phyloP scores from a whole-genome alignment of 2,113 vertebrate genomes.

The Hemicordylus capensis region DNA sequence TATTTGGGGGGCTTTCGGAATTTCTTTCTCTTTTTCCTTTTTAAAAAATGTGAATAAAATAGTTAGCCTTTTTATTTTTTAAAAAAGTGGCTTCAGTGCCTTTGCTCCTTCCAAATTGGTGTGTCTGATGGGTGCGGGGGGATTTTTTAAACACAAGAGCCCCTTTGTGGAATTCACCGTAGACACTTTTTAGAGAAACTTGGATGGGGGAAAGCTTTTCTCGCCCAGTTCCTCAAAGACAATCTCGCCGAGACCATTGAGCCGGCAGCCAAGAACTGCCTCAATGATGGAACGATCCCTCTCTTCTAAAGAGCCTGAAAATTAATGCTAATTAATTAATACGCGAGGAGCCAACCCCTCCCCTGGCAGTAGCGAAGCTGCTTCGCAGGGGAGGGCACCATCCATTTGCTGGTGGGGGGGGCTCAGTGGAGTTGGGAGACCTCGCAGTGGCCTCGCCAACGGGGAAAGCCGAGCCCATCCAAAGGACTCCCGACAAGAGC shows the following conservation, averaged over 20 bases:
- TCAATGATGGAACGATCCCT: constrained; percentile 15
- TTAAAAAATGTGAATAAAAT: constrained; percentile 40
- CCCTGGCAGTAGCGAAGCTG: neutral
- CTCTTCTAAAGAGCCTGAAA: constrained; percentile 41
- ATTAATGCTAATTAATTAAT: constrained; percentile 45
- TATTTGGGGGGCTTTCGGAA: constrained; percentile 76
- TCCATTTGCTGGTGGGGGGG: neutral
- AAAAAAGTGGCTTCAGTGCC: constrained; percentile 53
- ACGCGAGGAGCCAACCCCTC: constrained; percentile 23
- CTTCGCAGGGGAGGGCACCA: neutral
- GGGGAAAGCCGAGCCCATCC: neutral
- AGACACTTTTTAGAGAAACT: constrained; percentile 23
- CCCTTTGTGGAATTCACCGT: constrained; percentile 60
- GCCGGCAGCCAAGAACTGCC: constrained; percentile 38
- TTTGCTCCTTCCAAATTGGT: constrained; percentile 72
- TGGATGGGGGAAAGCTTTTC: neutral
- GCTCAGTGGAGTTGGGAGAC: neutral
- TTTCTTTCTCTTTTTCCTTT: neutral
- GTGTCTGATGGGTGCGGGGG: constrained; percentile 65
- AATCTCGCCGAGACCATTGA: constrained; percentile 54
- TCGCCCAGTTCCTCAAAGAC: constrained; percentile 49
- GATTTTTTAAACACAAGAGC: constrained; percentile 64
- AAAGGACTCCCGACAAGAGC: no score
- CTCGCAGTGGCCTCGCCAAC: neutral
- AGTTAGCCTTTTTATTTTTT: constrained; percentile 18